Evolutionary conservation across 2,113 vertebrate species (phyloP).

Genomic region (Xerus inauris): DNA sequence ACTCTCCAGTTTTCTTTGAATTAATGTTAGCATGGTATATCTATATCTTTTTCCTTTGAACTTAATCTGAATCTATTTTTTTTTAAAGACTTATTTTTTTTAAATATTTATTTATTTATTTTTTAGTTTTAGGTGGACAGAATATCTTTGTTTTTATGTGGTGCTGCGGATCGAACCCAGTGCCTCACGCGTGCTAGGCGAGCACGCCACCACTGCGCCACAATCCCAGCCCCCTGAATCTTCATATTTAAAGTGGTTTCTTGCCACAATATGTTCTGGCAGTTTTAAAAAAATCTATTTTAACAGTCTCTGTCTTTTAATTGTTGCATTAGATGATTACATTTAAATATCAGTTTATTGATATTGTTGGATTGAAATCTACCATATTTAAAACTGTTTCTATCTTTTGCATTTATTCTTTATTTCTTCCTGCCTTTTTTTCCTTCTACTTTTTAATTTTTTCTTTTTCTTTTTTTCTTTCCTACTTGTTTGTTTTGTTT

Average conservation of each 20-base stretch:
- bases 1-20: neutral
- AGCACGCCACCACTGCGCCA: too few relatives aligned
- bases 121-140: too few relatives aligned
- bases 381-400: neutral
- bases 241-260: neutral
- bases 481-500: too few relatives aligned
- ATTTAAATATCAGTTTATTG: neutral
- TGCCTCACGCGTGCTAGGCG: too few relatives aligned
- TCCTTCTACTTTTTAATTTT: neutral
- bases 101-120: too few relatives aligned
- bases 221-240: too few relatives aligned
- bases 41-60: neutral
- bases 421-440: neutral
- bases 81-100: too few relatives aligned
- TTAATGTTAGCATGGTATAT: neutral
- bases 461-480: too few relatives aligned
- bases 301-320: neutral
- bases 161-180: too few relatives aligned
- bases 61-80: neutral
- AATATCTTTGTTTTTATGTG: too few relatives aligned
- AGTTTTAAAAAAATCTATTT: neutral
- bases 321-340: neutral
- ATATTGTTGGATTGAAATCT: neutral
- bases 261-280: neutral
- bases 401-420: neutral